A percentile compares a stretch with the other conserved stretches of the same genome.
Conservation (phyloP, 64 coral and sea anemone genomes). For the Dendrophyllia cribrosa region DNA sequence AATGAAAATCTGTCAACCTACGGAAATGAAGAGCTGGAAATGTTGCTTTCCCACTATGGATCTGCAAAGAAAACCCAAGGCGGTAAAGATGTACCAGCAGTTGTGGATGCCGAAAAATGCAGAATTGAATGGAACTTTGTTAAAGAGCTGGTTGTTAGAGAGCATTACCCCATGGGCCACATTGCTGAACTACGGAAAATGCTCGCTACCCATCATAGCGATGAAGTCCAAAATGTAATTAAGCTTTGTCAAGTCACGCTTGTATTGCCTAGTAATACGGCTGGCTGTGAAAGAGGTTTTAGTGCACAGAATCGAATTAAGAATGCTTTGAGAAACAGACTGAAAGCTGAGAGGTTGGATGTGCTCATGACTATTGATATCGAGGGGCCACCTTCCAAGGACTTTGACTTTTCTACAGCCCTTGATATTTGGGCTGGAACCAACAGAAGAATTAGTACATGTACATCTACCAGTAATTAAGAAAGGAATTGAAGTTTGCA, state of each 20-base stretch:
- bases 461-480: no score
- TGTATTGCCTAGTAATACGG: no score
- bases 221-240: slow-evolving; percentile 7
- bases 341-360: no score
- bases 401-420: no score
- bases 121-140: slow-evolving; percentile 29
- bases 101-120: not conserved
- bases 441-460: no score
- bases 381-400: no score
- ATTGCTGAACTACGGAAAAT: slow-evolving; percentile 24
- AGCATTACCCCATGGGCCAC: slow-evolving; percentile 6
- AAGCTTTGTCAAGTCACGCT: not conserved
- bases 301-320: no score
- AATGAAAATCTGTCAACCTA: slow-evolving; percentile 51
- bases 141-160: slow-evolving; percentile 32
- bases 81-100: slow-evolving; percentile 44
- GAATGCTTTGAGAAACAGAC: no score
- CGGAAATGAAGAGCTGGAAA: slow-evolving; percentile 35
- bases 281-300: no score
- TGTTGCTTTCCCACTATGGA: slow-evolving; percentile 45
- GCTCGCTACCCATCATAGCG: not conserved
- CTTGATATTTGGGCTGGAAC: no score
- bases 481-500: no score
- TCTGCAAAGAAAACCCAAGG: slow-evolving; percentile 37
- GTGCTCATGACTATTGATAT: no score